Evolutionary conservation across 2,797 vertebrate species (phyloP).

Genomic region (Melanotaenia nigrans): DNA sequence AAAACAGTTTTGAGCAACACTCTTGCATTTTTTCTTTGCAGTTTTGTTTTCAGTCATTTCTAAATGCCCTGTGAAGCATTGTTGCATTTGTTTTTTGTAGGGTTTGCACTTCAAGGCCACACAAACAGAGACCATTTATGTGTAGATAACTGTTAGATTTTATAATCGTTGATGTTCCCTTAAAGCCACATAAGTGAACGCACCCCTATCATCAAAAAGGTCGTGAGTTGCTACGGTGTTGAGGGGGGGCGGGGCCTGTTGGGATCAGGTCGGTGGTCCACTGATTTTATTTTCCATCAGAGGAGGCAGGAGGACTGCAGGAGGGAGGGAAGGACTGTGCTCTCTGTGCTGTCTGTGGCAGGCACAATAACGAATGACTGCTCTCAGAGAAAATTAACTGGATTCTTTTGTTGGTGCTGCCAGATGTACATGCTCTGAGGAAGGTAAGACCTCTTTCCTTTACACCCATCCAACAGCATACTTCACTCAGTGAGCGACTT

Average conservation of each 20-base stretch:
- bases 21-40: too few relatives aligned
- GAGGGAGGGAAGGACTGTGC: slow-evolving; percentile 27
- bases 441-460: slow-evolving; percentile 60
- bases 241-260: slow-evolving; percentile 50
- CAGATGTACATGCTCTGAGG: slow-evolving; percentile 3
- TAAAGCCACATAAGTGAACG: background rate
- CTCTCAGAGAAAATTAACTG: slow-evolving; percentile 24
- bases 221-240: background rate
- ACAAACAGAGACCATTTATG: too few relatives aligned
- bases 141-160: too few relatives aligned
- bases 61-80: too few relatives aligned
- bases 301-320: slow-evolving; percentile 44
- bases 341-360: slow-evolving; percentile 19
- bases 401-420: slow-evolving; percentile 12
- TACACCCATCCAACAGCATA: slow-evolving; percentile 16
- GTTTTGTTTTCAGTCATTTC: too few relatives aligned
- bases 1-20: too few relatives aligned
- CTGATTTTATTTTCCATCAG: slow-evolving; percentile 43
- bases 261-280: slow-evolving; percentile 57
- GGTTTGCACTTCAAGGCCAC: too few relatives aligned
- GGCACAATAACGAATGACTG: slow-evolving; percentile 20
- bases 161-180: background rate
- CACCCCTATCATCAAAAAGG: slow-evolving; percentile 7
- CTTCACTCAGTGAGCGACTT: slow-evolving; percentile 28
- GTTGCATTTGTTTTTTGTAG: too few relatives aligned